phyloP scores from a whole-genome alignment of 2,888 invertebrate species.

The Acleris emargana region DNA sequence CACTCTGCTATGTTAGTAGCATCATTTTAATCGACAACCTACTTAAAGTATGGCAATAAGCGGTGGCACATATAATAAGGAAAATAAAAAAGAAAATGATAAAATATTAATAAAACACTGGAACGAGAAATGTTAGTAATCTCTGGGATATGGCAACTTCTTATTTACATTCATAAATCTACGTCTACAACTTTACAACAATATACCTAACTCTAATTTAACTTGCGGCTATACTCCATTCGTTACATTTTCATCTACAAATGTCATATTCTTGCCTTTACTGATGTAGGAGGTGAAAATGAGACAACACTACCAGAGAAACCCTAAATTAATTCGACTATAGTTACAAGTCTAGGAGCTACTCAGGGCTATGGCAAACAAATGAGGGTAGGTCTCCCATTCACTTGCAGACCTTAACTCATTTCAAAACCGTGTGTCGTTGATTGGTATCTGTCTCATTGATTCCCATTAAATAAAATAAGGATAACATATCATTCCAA shows the following conservation, averaged over 20 bases:
- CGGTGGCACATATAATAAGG: too few species aligned
- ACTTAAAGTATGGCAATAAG: too few species aligned
- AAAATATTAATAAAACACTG: neutral
- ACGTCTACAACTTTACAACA: neutral
- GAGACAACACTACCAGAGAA: neutral
- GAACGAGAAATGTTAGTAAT: neutral
- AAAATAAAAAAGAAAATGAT: neutral
- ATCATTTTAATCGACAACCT: too few species aligned
- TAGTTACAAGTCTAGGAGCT: too few species aligned
- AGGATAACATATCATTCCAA: constrained; percentile 5
- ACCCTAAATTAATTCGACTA: too few species aligned
- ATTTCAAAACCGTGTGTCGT: neutral
- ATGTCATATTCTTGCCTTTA: neutral
- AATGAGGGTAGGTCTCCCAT: too few species aligned
- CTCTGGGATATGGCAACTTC: constrained; percentile 14
- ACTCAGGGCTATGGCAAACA: too few species aligned
- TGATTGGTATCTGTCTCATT: neutral
- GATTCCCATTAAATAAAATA: neutral
- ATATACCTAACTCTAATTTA: neutral
- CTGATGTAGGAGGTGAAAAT: neutral
- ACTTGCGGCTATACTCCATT: neutral
- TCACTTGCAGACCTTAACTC: too few species aligned
- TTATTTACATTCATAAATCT: constrained; percentile 1
- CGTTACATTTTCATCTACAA: neutral
- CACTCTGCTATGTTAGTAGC: too few species aligned